Conservation (phyloP, 2,888 invertebrate genomes). For the Alloplasta piceator region DNA sequence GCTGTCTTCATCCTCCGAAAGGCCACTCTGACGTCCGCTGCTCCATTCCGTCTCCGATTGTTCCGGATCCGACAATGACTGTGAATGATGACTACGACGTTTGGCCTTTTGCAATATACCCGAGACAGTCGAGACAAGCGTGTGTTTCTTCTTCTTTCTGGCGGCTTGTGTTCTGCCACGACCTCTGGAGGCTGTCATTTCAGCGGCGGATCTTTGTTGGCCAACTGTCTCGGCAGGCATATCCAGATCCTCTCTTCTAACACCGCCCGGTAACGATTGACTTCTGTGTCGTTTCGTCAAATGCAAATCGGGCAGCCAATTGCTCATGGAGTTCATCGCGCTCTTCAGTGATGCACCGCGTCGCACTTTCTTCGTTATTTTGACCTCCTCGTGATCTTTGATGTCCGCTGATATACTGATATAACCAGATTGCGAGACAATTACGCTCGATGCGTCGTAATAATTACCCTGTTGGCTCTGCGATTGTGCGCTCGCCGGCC, state of each 20-base stretch:
- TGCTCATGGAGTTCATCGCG: constrained; percentile 92
- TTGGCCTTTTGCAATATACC: constrained; percentile 94
- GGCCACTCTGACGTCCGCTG: constrained; percentile 88
- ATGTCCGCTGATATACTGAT: constrained; percentile 90
- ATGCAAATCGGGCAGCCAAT: constrained; percentile 91
- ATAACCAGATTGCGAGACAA: constrained; percentile 91
- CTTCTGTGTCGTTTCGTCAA: constrained; percentile 91
- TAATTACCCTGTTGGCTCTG: constrained; percentile 80
- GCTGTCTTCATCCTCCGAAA: constrained; percentile 89
- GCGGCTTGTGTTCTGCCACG: constrained; percentile 73
- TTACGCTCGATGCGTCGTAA: constrained; percentile 86
- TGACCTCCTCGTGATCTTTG: constrained; percentile 85
- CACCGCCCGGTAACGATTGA: constrained; percentile 91
- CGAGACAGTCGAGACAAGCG: constrained; percentile 92
- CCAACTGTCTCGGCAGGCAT: constrained; percentile 71
- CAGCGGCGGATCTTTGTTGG: constrained; percentile 75
- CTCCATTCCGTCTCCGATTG: constrained; percentile 91
- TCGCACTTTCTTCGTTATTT: constrained; percentile 88
- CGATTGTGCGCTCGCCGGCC: constrained; percentile 67
- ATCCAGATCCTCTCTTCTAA: constrained; percentile 85
- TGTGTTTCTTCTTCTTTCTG: constrained; percentile 91
- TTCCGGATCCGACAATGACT: constrained; percentile 91
- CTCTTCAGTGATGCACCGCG: constrained; percentile 89
- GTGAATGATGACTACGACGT: constrained; percentile 86
- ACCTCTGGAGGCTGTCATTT: constrained; percentile 69